These are phyloP conservation scores for Caenorhabditis remanei DNA, from an alignment of 1,140 invertebrate genomes.

Conservation along the genomic window DNA sequence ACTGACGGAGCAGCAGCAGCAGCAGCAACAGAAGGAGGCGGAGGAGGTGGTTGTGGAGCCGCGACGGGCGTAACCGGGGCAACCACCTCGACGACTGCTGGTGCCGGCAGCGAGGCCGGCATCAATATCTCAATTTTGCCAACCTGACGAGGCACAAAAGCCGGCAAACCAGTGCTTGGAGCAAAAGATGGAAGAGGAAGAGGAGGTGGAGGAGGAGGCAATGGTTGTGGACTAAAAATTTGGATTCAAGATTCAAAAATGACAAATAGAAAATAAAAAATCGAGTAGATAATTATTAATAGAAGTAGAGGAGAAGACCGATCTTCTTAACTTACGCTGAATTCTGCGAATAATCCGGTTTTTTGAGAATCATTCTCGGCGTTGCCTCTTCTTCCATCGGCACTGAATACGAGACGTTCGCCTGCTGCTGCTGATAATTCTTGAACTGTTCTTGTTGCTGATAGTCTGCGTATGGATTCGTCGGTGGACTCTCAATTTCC, in stretches of 20 bases:
- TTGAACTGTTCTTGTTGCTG: not conserved
- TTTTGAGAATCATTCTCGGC: slow-evolving; percentile 11
- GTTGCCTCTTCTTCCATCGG: not conserved
- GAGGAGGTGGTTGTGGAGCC: not conserved
- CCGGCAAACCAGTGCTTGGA: not conserved
- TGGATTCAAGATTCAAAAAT: not conserved
- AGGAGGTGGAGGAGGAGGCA: not conserved
- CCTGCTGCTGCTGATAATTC: not conserved
- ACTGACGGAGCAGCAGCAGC: too few relatives aligned
- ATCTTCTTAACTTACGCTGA: not conserved
- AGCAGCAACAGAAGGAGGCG: not conserved
- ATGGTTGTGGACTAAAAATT: not conserved
- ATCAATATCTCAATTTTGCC: slow-evolving; percentile 30
- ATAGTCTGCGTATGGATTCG: not conserved
- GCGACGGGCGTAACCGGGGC: not conserved
- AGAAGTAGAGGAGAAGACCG: too few relatives aligned
- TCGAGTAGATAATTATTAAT: too few relatives aligned
- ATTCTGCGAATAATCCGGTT: not conserved
- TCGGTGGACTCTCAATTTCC: not conserved
- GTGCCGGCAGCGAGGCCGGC: not conserved
- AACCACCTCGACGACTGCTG: not conserved
- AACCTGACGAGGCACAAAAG: slow-evolving; percentile 29
- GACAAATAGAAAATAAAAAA: too few relatives aligned
- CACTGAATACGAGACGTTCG: slow-evolving; percentile 7
- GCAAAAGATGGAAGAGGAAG: not conserved